A percentile compares a stretch with the other conserved stretches of the same genome.
Evolutionary conservation across 2,113 vertebrate genomes (phyloP).

Genomic region (Alligator mississippiensis): DNA sequence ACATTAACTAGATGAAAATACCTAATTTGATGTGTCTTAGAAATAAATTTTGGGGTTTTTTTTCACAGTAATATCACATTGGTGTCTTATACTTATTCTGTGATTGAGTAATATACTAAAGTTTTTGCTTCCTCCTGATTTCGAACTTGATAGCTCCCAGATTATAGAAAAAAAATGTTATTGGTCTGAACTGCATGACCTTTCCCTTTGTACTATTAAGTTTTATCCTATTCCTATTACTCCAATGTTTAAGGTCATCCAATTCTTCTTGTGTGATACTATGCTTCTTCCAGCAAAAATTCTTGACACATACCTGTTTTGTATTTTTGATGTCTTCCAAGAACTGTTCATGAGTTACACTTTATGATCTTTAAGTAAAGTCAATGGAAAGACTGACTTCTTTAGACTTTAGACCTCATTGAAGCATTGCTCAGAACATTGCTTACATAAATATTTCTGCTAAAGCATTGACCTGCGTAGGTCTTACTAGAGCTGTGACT

Average conservation of each 20-base stretch:
- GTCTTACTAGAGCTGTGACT: too few relatives aligned
- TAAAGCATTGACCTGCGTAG: too few relatives aligned
- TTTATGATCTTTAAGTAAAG: too few relatives aligned
- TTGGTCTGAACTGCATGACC: not conserved
- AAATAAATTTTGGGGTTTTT: not conserved
- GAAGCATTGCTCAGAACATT: too few relatives aligned
- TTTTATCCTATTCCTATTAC: not conserved
- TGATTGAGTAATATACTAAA: not conserved
- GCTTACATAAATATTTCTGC: too few relatives aligned
- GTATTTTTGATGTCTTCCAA: not conserved
- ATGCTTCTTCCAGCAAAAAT: not conserved
- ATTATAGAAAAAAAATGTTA: not conserved
- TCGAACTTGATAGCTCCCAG: not conserved
- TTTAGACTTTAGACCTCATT: too few relatives aligned
- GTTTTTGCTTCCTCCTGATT: not conserved
- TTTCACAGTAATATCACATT: not conserved
- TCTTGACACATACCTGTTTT: not conserved
- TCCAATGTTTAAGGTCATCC: not conserved
- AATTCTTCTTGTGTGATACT: not conserved
- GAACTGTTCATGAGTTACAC: too few relatives aligned
- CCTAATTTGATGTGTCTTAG: not conserved
- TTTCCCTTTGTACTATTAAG: not conserved
- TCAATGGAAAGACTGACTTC: too few relatives aligned
- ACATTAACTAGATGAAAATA: not conserved
- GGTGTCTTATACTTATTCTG: not conserved